Evolutionary conservation across 2,797 vertebrate species (phyloP).

Genomic region (Fistularia commersonii): DNA sequence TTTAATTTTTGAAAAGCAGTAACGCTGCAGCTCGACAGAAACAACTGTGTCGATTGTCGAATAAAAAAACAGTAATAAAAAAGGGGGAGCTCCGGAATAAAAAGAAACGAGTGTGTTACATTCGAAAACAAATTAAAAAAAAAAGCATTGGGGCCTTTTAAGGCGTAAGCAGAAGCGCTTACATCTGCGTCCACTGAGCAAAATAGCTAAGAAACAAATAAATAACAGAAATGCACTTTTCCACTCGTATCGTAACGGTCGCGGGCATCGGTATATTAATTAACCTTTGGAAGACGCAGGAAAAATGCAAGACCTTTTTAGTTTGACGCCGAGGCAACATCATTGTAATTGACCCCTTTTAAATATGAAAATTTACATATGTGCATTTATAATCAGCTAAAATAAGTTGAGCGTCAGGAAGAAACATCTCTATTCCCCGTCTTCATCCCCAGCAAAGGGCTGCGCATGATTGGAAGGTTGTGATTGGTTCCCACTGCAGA

Average conservation of each 20-base stretch:
- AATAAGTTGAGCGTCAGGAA: conserved; percentile 76
- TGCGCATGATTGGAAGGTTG: too few species aligned
- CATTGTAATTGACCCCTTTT: conserved; percentile 78
- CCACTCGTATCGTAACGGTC: conserved; percentile 58
- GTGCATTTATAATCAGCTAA: conserved; percentile 75
- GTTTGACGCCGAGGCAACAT: conserved; percentile 71
- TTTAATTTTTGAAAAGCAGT: conserved; percentile 34
- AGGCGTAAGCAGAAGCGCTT: conserved; percentile 12
- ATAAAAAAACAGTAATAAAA: conserved; percentile 36
- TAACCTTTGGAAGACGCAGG: conserved; percentile 76
- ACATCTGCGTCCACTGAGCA: too few species aligned
- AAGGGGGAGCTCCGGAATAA: conserved; percentile 41
- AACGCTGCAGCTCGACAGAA: conserved; percentile 39
- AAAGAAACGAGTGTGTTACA: conserved; percentile 50
- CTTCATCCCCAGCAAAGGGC: too few species aligned
- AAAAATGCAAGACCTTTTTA: conserved; percentile 78
- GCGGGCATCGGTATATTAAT: conserved; percentile 69
- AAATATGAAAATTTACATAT: conserved; percentile 80
- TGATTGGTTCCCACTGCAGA: too few species aligned
- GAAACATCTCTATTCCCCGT: too few species aligned
- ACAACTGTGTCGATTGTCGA: conserved; percentile 61
- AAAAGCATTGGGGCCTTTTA: conserved; percentile 69
- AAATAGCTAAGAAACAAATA: neutral
- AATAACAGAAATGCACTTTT: conserved; percentile 66
- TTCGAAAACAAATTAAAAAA: conserved; percentile 47